These are phyloP conservation scores for Platichthys stellatus DNA, from an alignment of 2,113 vertebrate genomes.

Conservation along the genomic window DNA sequence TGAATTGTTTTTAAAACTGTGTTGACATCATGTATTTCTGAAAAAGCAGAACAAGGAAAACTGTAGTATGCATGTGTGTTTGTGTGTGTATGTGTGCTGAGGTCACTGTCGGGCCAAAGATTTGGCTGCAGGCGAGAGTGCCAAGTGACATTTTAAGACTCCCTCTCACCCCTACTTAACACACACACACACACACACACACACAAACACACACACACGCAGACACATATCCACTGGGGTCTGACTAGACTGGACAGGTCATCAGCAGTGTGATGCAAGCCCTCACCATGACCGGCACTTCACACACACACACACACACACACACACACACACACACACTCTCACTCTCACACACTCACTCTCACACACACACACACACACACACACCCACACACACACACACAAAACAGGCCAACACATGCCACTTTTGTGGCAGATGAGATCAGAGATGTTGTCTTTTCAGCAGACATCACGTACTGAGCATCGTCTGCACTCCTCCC, in stretches of 20 bases:
- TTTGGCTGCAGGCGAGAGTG: conserved; percentile 54
- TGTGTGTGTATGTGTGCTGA: conserved; percentile 35
- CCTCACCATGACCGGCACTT: conserved; percentile 81
- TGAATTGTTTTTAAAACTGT: neutral
- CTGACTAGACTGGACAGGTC: conserved; percentile 85
- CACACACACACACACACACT: conserved; percentile 31
- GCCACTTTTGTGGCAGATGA: conserved; percentile 76
- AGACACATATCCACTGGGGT: conserved; percentile 54
- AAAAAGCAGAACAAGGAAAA: conserved; percentile 10
- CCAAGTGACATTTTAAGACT: conserved; percentile 67
- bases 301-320: conserved; percentile 33
- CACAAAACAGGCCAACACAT: conserved; percentile 18
- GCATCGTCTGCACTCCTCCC: conserved; percentile 53
- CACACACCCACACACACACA: conserved; percentile 31
- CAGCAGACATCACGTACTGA: conserved; percentile 82
- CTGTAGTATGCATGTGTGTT: neutral
- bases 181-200: conserved; percentile 41
- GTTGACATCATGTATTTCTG: neutral
- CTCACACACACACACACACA: conserved; percentile 23
- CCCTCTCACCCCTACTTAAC: conserved; percentile 19
- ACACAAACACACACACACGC: conserved; percentile 13
- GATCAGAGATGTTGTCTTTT: conserved; percentile 88
- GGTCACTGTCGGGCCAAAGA: conserved; percentile 59
- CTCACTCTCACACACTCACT: conserved; percentile 31
- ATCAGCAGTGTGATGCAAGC: conserved; percentile 81